These are phyloP conservation scores for Gymnoscelis rufifasciata DNA, from an alignment of 2,888 invertebrate species.

Conservation along the genomic window DNA sequence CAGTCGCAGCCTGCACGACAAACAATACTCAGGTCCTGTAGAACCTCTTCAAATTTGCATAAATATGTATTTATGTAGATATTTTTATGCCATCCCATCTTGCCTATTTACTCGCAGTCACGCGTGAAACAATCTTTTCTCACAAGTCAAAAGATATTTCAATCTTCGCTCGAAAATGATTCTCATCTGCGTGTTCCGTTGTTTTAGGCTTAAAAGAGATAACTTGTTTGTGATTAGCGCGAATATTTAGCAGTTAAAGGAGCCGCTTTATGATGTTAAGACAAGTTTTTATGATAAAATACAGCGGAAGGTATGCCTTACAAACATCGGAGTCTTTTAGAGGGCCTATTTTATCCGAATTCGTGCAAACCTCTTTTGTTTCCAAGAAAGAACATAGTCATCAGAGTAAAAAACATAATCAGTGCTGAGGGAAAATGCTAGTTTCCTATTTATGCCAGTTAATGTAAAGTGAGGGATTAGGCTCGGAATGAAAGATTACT, in stretches of 20 bases:
- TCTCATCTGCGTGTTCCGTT: conserved; percentile 24
- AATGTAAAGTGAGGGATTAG: too few species aligned
- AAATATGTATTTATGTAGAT: conserved; percentile 28
- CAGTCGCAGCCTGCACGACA: conserved; percentile 28
- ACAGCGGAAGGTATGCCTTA: conserved; percentile 17
- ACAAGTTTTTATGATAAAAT: conserved; percentile 21
- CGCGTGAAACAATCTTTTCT: conserved; percentile 6
- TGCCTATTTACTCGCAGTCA: conserved; percentile 4
- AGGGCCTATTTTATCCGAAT: background rate
- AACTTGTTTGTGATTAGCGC: conserved; percentile 27
- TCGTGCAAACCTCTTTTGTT: background rate
- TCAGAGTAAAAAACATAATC: too few species aligned
- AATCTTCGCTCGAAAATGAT: conserved; percentile 14
- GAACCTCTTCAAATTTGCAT: conserved; percentile 41
- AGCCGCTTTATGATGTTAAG: conserved; percentile 24
- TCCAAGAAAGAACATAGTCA: background rate
- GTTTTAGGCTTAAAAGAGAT: conserved; percentile 24
- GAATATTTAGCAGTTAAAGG: conserved; percentile 23
- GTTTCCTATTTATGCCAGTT: too few species aligned
- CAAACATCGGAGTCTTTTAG: background rate
- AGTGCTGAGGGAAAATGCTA: too few species aligned
- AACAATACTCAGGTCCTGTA: conserved; percentile 36
- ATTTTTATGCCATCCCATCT: conserved; percentile 9
- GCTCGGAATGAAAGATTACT: too few species aligned
- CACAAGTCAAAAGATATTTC: conserved; percentile 1